Percentiles rank a stretch among this genome's conserved stretches.
Conservation (phyloP, 1,140 invertebrate species). For the Trichonephila clavata region DNA sequence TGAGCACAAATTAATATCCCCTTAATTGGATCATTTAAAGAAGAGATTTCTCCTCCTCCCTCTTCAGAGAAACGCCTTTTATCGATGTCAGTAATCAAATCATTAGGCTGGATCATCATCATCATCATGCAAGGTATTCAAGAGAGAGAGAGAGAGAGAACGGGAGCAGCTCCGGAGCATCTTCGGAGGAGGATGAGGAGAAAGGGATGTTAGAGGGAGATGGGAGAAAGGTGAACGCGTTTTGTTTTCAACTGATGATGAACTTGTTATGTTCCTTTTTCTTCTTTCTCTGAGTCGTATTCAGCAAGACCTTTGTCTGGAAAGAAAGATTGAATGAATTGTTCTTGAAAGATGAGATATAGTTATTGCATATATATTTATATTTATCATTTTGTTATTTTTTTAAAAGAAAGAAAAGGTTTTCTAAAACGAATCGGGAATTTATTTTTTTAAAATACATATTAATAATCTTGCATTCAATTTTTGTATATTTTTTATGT, state of each 20-base stretch:
- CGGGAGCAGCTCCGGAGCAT: background rate
- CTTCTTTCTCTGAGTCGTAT: background rate
- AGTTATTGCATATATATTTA: background rate
- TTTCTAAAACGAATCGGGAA: background rate
- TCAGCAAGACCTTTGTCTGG: background rate
- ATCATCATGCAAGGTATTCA: conserved; percentile 29
- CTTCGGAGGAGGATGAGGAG: background rate
- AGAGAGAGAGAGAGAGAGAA: background rate
- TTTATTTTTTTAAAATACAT: background rate
- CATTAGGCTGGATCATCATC: conserved; percentile 65
- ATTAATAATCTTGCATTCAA: too few species aligned
- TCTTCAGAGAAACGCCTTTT: conserved; percentile 68
- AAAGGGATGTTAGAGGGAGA: background rate
- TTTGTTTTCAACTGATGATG: conserved; percentile 32
- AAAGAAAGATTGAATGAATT: background rate
- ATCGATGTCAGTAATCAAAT: conserved; percentile 73
- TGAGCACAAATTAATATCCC: conserved; percentile 62
- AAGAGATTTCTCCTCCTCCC: conserved; percentile 53
- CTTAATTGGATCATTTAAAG: conserved; percentile 74
- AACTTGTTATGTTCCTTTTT: conserved; percentile 40
- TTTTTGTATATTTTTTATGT: too few species aligned
- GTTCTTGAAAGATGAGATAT: background rate
- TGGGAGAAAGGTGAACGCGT: background rate
- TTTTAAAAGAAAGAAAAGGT: background rate
- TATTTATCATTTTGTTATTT: background rate